Base-by-base conservation (phyloP, 2,888 invertebrate genomes). In the Aspidapion aeneum region DNA sequence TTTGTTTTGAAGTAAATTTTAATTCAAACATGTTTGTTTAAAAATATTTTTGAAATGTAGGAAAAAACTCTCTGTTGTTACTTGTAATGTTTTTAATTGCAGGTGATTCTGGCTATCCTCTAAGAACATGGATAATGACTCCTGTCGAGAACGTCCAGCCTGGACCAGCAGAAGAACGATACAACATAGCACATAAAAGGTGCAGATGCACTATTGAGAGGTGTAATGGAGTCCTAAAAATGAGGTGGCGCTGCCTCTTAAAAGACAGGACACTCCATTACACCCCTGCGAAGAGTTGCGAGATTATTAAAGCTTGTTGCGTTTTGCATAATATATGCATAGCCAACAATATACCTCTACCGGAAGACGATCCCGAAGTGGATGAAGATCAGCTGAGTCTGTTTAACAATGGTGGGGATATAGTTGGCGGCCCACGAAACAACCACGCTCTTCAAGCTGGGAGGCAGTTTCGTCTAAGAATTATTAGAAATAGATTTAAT, bases 51-150 rank as follows among this genome's bases (percentile, higher is more conserved):
- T n/a, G n/a, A n/a, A n/a, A n/a, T n/a, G n/a, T n/a, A n/a, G n/a
- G n/a, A n/a, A n/a, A n/a, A n/a, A n/a, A n/a, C n/a, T n/a, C n/a
- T n/a, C n/a, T n/a, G n/a, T n/a, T n/a, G n/a, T n/a, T n/a, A n/a
- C n/a, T n/a, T n/a, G n/a, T n/a, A n/a, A n/a, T n/a, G n/a, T n/a
- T 35, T 35, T 7, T 35, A 35, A 3, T 35, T 35, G 3, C 12
- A 35, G 65, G 65, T 18, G 68, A 68, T 35, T 57, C 62, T 52
- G 66, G 63, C 7, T 68, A 68, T 60, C 65, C 66, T 12, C 54
- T 61, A 49, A 50, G 66, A 57, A 62, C 68, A 49, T 68, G 63
- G 64, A 21, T 66, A 21, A 61, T 68, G 59, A 68, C 62, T 7
- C 63, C 68, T 12, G 58, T 62, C 19, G 21, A 21, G 18, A 58